Base-by-base conservation (phyloP, 1,140 invertebrate species). In the Musca domestica region DNA sequence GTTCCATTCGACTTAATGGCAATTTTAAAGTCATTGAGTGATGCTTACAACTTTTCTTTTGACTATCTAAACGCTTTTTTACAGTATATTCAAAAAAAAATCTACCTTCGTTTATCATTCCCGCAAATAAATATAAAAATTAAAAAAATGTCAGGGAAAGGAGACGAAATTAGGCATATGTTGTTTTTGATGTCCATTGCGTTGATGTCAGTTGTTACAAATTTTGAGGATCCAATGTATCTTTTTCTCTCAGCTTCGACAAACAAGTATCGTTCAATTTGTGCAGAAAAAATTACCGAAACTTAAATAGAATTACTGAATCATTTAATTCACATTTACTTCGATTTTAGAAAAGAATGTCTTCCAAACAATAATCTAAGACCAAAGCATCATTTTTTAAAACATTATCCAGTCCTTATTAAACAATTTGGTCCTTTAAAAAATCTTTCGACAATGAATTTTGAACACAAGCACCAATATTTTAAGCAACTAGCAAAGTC, bases 401-500 rank as follows among this genome's bases (percentile, higher is more conserved):
- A 17, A 22, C 61, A 64, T 64, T 64, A 64, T 64, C 61, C 61
- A 15, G 65, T 51, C 4, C 25, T 51, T 17, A 51, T 66, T n/a
- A 49, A 30, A 66, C 10, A 51, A 51, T 66, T 51, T 54, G 65
- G 65, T 23, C 65, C 65, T 25, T 66, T 66, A 27, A 66, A 19
- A 15, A 17, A 52, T 52, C 30, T 66, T 10, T 66, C 47, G 65
- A 66, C 65, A 27, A 51, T 66, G 49, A 49, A 4, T 49, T 66
- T 66, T 49, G 65, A 66, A 52, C 65, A 66, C n/a, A 66, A 66
- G 23, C 65, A 66, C 20, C 22, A 49, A 54, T 66, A 66, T 66
- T 66, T 66, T 25, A 66, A 66, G 17, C 47, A 27, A 52, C 17
- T 66, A 49, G 22, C 65, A 51, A 51, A 54, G 52, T 7, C 14